phyloP scores from a whole-genome alignment of 2,113 vertebrate species.

The Polypterus bichir region DNA sequence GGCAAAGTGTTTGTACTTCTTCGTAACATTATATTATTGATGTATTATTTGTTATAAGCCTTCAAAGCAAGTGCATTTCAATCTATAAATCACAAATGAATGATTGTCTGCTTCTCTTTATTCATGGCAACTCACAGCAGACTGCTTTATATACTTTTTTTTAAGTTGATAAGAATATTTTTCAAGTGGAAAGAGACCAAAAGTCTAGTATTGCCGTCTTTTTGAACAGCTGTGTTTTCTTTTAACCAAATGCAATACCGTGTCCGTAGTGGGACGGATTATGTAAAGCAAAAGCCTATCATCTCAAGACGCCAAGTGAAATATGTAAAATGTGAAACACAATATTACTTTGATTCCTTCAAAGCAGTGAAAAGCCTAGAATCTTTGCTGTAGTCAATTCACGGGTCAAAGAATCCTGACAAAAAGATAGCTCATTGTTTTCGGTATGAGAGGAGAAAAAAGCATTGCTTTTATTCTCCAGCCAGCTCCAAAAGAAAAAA shows the following conservation, averaged over 20 bases:
- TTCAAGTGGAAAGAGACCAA: background rate
- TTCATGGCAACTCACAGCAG: too few species aligned
- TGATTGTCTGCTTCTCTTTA: too few species aligned
- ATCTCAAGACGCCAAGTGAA: slow-evolving; percentile 1
- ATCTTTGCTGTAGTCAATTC: slow-evolving; percentile 51
- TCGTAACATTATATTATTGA: too few species aligned
- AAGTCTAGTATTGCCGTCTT: background rate
- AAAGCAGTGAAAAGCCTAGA: slow-evolving; percentile 34
- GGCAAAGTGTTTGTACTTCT: too few species aligned
- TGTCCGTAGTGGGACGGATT: background rate
- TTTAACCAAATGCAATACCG: background rate
- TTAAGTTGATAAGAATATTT: background rate
- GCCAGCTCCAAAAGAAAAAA: slow-evolving; percentile 18
- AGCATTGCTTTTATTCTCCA: slow-evolving; percentile 38
- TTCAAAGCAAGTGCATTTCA: too few species aligned
- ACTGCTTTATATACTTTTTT: background rate
- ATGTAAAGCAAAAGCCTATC: background rate
- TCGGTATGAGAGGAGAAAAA: slow-evolving; percentile 32
- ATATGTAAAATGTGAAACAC: slow-evolving; percentile 21
- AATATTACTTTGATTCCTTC: slow-evolving; percentile 42
- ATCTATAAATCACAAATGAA: too few species aligned
- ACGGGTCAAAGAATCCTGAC: slow-evolving; percentile 50
- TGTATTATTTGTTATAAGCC: too few species aligned
- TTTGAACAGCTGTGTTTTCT: background rate
- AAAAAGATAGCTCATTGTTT: slow-evolving; percentile 50